phyloP scores from a whole-genome alignment of 2,888 invertebrate genomes.

The Pollenia griseotomentosa region DNA sequence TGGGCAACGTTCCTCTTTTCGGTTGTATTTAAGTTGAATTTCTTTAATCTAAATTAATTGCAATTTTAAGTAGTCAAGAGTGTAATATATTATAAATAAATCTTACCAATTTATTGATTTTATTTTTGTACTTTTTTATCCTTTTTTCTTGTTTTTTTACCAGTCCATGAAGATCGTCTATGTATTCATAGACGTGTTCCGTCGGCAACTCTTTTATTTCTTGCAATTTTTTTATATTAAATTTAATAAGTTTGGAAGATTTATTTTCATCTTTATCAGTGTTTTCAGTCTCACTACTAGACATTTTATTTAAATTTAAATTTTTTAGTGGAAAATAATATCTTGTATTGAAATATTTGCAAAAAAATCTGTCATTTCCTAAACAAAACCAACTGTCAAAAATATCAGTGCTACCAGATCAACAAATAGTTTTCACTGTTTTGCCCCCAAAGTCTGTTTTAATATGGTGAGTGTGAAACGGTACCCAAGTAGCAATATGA shows the following conservation, averaged over 20 bases:
- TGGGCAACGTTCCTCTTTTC: background rate
- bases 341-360: no score
- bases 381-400: background rate
- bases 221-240: conserved; percentile 67
- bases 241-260: conserved; percentile 72
- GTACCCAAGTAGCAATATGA: no score
- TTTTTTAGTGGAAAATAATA: background rate
- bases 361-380: background rate
- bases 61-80: background rate
- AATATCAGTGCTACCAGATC: background rate
- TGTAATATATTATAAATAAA: background rate
- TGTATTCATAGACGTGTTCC: conserved; percentile 78
- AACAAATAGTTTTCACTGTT: no score
- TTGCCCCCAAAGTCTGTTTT: no score
- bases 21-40: conserved; percentile 24
- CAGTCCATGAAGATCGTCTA: conserved; percentile 79
- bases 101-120: conserved; percentile 85
- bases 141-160: conserved; percentile 85
- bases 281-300: conserved; percentile 72
- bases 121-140: conserved; percentile 86
- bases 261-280: conserved; percentile 60
- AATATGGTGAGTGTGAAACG: no score
- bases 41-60: conserved; percentile 42
- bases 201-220: conserved; percentile 75
- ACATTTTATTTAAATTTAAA: conserved; percentile 67